Evolutionary conservation across 2,888 invertebrate genomes (phyloP), one percentile per base, ranked within the genome.

Genomic region (Deroplatys truncata): DNA sequence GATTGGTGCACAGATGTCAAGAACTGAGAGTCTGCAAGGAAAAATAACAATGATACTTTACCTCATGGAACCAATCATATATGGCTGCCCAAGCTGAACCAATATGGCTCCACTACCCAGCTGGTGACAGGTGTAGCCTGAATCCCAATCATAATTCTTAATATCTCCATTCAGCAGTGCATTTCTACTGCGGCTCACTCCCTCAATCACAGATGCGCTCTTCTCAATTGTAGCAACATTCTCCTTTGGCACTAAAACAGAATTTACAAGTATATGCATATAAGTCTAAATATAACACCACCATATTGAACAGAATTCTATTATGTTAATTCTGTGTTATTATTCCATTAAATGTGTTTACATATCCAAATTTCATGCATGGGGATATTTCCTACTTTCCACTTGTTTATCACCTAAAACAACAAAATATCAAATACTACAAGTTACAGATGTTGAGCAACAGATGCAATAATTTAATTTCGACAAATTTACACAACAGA

Each of bases 101-200:
- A 98, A 96, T 92, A 99, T 99, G 92, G 98, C 97, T 90, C 99
- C 99, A 91, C 98, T 97, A 92, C 98, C 98, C 91, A 98, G 94
- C 94, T 99, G 99, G 94, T 99, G 99, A 93, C 99, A 99, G 8
- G 99, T 99, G 94, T 99, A 99, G 91, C 99, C 99, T 89, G 97
- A 98, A 94, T 99, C 99, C 99, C 99, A 99, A 94, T 99, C 99
- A 94, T 99, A 99, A 94, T 98, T 97, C 92, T 96, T 96, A 89
- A 96, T 98, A 93, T 99, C 98, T 25, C 99, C 99, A 95, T 99
- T 99, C 90, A 99, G 95, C 20, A 99, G 95, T 0, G 98, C 98
- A 95, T 99, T 99, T 91, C 99, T 95, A 86, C 97, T 97, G 20
- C 99, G 97, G 90, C 96, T 96, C 15, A 99, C 99, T 90, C 99